Percentiles rank a stretch among this genome's conserved stretches.
phyloP scores from a whole-genome alignment of 2,888 invertebrate genomes.

The Sarcophaga carnaria region DNA sequence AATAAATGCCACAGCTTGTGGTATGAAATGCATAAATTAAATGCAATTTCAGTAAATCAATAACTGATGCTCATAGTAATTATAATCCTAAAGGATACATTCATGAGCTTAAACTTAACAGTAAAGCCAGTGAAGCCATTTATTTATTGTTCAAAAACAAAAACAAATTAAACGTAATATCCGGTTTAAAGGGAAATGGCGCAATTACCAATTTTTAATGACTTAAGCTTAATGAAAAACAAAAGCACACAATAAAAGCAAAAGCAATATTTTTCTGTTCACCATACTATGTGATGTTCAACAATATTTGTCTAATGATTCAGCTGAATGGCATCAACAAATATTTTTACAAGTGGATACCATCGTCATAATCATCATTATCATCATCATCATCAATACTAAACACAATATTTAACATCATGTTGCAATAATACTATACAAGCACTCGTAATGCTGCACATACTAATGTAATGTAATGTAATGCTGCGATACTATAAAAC shows the following conservation, averaged over 20 bases:
- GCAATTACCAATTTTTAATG: neutral
- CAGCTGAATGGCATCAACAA: neutral
- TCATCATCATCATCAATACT: neutral
- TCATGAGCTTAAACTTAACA: neutral
- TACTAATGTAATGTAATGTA: too few species aligned
- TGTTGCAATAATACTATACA: conserved; percentile 30
- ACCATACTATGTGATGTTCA: neutral
- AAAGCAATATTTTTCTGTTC: neutral
- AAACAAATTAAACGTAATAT: neutral
- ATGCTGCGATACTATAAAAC: neutral
- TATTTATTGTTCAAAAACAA: too few species aligned
- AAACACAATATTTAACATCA: conserved; percentile 28
- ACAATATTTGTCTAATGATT: conserved; percentile 30
- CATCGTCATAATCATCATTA: neutral
- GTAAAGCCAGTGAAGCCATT: too few species aligned
- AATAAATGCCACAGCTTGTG: too few species aligned
- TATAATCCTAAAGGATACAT: neutral
- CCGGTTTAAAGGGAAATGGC: neutral
- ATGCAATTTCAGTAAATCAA: neutral
- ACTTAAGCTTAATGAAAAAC: neutral
- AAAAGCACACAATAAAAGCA: neutral
- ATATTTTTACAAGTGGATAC: neutral
- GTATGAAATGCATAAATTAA: too few species aligned
- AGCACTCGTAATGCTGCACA: neutral
- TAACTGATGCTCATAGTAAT: neutral